Base-by-base conservation (phyloP, 2,797 vertebrate species). In the Siniperca undulata region DNA sequence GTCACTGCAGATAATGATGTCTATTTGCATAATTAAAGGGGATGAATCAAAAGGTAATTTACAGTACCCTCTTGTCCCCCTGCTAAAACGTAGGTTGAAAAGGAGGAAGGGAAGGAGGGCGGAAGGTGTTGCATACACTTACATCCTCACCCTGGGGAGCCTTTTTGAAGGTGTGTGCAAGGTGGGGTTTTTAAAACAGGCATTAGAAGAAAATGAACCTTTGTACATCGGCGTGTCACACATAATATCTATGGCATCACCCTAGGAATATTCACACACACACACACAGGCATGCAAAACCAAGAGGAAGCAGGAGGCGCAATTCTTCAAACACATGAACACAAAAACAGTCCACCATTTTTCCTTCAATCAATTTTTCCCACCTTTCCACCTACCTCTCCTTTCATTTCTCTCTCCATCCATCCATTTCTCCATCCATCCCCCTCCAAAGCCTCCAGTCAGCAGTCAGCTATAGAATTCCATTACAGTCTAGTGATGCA, bases 11-110 rank as follows among this genome's bases (percentile, higher is more conserved):
- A 93, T 93, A 93, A 94, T 92, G 82, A 93, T 91, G 85, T 84
- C 84, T 79, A 91, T 95, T 94, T 95, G 87, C 92, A 95, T 95
- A 95, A 95, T 95, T 94, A 93, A 92, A 92, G 86, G 75, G 87
- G 90, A 89, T 91, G 91, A 94, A 94, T 95, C 88, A 94, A 92
- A 93, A 91, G 91, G 92, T 92, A 93, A 94, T 93, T 95, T 90
- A 93, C 91, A 90, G 85, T 83, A 83, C 86, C 83, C 88, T 88
- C 86, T 90, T 89, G 85, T 93, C 85, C 85, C 27, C 77, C 68
- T 79, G 84, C 78, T 90, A 86, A 83, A 88, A 87, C 19, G 40
- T 24, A 74, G 69, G 69, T 70, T 72, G 82, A 78, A 78, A 81
- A 79, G 76, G 58, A 78, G 70, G 67, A 58, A 50, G 27, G 30